Percentiles rank a stretch among this genome's conserved stretches.
Conservation (phyloP, 2,797 vertebrate genomes). For the Bufotes viridis region DNA sequence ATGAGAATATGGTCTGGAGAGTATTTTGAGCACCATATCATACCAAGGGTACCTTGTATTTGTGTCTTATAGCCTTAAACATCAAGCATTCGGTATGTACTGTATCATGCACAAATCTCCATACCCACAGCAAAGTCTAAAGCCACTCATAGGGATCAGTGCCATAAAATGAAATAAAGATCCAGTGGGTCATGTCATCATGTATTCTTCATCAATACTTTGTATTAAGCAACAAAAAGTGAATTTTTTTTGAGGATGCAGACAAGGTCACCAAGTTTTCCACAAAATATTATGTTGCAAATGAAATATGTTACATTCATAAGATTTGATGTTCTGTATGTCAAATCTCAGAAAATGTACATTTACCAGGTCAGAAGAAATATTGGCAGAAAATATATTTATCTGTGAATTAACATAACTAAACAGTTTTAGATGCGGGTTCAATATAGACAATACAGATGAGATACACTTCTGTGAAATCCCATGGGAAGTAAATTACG, state of each 20-base stretch:
- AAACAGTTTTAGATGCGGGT: constrained; percentile 63
- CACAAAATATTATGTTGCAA: constrained; percentile 65
- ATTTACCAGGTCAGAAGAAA: constrained; percentile 67
- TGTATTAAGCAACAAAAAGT: background rate
- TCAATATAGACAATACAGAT: constrained; percentile 67
- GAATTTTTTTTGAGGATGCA: background rate
- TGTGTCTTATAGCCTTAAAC: too few species aligned
- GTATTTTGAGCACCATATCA: too few species aligned
- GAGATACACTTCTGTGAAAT: constrained; percentile 27
- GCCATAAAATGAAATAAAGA: too few species aligned
- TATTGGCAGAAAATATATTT: constrained; percentile 72
- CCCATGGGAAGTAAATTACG: constrained; percentile 64
- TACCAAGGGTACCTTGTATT: too few species aligned
- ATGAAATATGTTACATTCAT: constrained; percentile 67
- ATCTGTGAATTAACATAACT: constrained; percentile 71
- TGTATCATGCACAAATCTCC: background rate
- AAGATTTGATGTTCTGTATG: constrained; percentile 60
- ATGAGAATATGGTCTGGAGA: too few species aligned
- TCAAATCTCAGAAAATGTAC: constrained; percentile 65
- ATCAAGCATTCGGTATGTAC: too few species aligned
- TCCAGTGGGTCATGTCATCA: too few species aligned
- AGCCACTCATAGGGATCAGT: background rate
- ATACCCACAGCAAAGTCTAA: background rate
- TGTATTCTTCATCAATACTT: background rate
- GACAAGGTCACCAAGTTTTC: constrained; percentile 67